These are phyloP conservation scores for Drosophila nigromelanica DNA, from an alignment of 1,140 invertebrate genomes.

Conservation along the genomic window DNA sequence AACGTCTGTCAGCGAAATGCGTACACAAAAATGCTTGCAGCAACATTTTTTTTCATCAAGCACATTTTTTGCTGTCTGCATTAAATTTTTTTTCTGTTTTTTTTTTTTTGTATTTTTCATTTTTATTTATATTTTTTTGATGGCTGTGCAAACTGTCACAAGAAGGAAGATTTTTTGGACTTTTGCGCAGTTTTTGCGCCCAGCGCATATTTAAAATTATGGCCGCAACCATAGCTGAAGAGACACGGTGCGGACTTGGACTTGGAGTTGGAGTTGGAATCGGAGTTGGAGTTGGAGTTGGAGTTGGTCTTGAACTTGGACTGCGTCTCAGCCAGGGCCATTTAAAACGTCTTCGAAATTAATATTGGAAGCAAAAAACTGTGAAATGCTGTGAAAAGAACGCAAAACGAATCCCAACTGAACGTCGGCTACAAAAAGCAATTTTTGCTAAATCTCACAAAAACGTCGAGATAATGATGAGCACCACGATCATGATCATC, in stretches of 20 bases:
- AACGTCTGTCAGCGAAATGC: slow-evolving; percentile 54
- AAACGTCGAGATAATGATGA: slow-evolving; percentile 31
- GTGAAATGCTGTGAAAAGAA: slow-evolving; percentile 81
- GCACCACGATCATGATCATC: slow-evolving; percentile 24
- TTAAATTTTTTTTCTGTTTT: slow-evolving; percentile 41
- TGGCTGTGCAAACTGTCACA: slow-evolving; percentile 54
- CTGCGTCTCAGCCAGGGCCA: slow-evolving; percentile 62
- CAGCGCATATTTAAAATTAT: slow-evolving; percentile 76
- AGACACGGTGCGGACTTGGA: slow-evolving; percentile 8
- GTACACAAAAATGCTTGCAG: slow-evolving; percentile 68
- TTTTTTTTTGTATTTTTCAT: slow-evolving; percentile 1
- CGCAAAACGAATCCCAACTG: slow-evolving; percentile 54
- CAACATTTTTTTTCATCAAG: slow-evolving; percentile 40
- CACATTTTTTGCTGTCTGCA: slow-evolving; percentile 41
- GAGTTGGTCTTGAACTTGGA: slow-evolving; percentile 22
- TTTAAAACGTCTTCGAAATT: slow-evolving; percentile 83
- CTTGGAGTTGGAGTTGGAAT: slow-evolving; percentile 6
- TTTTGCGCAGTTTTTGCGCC: slow-evolving; percentile 26
- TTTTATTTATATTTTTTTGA: slow-evolving; percentile 3
- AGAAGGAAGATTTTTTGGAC: slow-evolving; percentile 61
- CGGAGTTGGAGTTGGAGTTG: neutral
- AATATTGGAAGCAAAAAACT: slow-evolving; percentile 79
- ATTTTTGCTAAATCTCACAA: slow-evolving; percentile 66
- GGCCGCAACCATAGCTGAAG: slow-evolving; percentile 31
- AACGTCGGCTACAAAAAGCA: slow-evolving; percentile 58